Evolutionary conservation across 2,113 vertebrate genomes (phyloP), one percentile per base, ranked within the genome.

Genomic region (Australoheros scitulus): DNA sequence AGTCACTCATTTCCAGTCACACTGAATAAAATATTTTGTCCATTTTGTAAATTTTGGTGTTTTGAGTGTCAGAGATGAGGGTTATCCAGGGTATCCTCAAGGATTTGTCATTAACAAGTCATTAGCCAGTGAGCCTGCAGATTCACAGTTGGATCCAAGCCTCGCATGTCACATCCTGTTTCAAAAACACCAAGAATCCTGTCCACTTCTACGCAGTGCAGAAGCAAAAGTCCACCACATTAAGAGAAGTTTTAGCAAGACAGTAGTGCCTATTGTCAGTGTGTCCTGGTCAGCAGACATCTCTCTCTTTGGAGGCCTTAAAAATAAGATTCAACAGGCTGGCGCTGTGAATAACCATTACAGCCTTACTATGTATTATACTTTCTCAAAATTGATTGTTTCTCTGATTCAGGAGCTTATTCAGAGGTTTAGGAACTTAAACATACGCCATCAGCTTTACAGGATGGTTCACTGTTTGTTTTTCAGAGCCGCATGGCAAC

Each of bases 401-500:
- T 55, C 41, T 5, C 41, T 10, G 47, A 26, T 52, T 26, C 24
- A 22, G 29, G 7, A 13, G 11, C 13, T 86, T 29, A 52, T 55
- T 24, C 14, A 15, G 17, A 85, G 38, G 26, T 83, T 85, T 56
- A 64, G n/a, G 52, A 64, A 41, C 41, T 47, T 50, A 70, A 52
- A 65, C 58, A 50, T 61, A 24, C 11, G 29, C 50, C 18, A 60
- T 20, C 36, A 65, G 60, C 88, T 77, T 82, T 22, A 41, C 47
- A 68, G 78, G 79, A 87, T 50, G 65, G 83, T 58, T 77, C 76
- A 68, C 8, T 36, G 64, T 87, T 92, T 91, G 81, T 92, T 68
- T 89, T 88, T 89, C 70, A 70, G 63, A 76, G 79, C 77, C 80
- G 56, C 77, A 90, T 91, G 90, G 89, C 84, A 91, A 87, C 89